Conservation (phyloP, 2,888 invertebrate genomes). For the Empis stercorea region DNA sequence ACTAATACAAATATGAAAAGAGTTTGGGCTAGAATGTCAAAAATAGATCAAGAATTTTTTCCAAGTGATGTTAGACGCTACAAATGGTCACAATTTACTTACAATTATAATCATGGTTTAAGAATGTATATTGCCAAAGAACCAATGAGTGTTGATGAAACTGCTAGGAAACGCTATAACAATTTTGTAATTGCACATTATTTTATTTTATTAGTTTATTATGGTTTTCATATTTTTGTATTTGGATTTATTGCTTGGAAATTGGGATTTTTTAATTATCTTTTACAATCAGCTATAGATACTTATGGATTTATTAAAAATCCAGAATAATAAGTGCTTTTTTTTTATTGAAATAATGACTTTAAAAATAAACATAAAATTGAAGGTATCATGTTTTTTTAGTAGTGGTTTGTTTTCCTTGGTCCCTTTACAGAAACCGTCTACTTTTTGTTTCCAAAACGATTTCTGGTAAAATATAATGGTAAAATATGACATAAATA, state of each 20-base stretch:
- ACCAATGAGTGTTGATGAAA: neutral
- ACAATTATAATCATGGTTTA: constrained; percentile 13
- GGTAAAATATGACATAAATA: no score
- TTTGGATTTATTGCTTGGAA: neutral
- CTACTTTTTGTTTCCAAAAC: no score
- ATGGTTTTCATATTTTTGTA: constrained; percentile 1
- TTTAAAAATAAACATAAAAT: no score
- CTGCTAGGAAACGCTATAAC: neutral
- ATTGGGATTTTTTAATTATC: constrained; percentile 2
- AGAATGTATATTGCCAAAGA: constrained; percentile 13
- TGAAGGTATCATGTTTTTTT: no score
- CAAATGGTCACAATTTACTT: constrained; percentile 11
- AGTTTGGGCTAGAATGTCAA: constrained; percentile 14
- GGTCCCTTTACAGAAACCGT: no score
- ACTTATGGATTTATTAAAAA: constrained; percentile 2
- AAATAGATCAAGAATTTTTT: constrained; percentile 16
- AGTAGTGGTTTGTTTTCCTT: no score
- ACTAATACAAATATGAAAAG: constrained; percentile 16
- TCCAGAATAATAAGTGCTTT: neutral
- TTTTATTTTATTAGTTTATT: constrained; percentile 2
- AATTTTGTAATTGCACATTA: constrained; percentile 1
- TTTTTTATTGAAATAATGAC: no score
- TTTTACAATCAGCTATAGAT: neutral
- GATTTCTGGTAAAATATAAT: no score
- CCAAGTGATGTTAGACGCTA: constrained; percentile 15